Conservation (phyloP, 2,888 invertebrate species). For the Cynaeus angustus region DNA sequence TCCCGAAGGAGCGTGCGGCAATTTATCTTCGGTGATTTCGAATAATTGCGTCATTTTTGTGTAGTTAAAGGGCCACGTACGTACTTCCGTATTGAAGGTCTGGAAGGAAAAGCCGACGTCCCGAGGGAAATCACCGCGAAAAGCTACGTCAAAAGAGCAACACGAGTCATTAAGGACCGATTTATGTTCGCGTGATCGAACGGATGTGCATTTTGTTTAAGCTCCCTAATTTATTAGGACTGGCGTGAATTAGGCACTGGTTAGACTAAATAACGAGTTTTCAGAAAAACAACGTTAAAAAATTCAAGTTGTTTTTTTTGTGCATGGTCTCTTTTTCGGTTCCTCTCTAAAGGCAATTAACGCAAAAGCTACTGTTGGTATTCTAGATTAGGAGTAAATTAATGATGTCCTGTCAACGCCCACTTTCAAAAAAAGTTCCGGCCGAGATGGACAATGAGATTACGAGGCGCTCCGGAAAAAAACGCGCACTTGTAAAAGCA, state of each 20-base stretch:
- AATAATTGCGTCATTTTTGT: conserved; percentile 45
- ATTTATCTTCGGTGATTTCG: conserved; percentile 45
- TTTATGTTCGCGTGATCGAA: conserved; percentile 47
- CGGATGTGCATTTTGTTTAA: conserved; percentile 43
- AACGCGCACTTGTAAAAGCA: conserved; percentile 47
- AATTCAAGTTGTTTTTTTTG: too few species aligned
- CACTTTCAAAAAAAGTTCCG: conserved; percentile 57
- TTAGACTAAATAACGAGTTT: neutral
- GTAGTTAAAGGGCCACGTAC: conserved; percentile 33
- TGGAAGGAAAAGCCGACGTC: conserved; percentile 32
- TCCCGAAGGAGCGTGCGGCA: conserved; percentile 29
- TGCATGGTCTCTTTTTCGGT: too few species aligned
- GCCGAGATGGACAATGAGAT: conserved; percentile 58
- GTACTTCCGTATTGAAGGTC: conserved; percentile 8
- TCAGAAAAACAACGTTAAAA: too few species aligned
- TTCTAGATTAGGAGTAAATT: conserved; percentile 60
- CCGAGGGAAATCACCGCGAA: conserved; percentile 57
- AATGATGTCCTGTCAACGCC: conserved; percentile 63
- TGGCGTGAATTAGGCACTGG: conserved; percentile 6
- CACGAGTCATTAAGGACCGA: conserved; percentile 51
- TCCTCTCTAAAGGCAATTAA: neutral
- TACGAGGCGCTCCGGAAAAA: conserved; percentile 49
- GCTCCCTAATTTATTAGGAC: conserved; percentile 41
- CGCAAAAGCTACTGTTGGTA: conserved; percentile 57
- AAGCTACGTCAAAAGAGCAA: conserved; percentile 54